phyloP scores from a whole-genome alignment of 2,888 invertebrate genomes.

The Xestia rhomboidea region DNA sequence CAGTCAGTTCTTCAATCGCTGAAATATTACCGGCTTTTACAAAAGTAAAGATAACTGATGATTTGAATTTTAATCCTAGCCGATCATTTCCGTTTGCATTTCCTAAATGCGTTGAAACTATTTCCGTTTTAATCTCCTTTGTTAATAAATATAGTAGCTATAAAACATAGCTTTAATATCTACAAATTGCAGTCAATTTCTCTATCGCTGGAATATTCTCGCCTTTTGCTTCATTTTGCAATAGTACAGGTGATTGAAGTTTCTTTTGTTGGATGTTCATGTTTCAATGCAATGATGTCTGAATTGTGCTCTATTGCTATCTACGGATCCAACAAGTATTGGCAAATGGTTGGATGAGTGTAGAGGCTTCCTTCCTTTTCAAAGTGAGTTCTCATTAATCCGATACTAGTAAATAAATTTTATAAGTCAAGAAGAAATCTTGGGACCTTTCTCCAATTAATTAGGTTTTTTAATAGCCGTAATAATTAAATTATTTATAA shows the following conservation, averaged over 20 bases:
- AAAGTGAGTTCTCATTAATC: neutral
- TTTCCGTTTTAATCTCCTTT: neutral
- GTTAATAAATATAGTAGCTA: neutral
- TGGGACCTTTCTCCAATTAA: neutral
- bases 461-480: neutral
- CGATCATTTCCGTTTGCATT: too few species aligned
- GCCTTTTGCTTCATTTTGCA: constrained; percentile 9
- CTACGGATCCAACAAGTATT: constrained; percentile 22
- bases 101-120: neutral
- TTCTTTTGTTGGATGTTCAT: constrained; percentile 33
- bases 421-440: neutral
- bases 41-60: neutral
- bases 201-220: neutral
- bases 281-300: constrained; percentile 13
- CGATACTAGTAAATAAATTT: neutral
- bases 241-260: constrained; percentile 13
- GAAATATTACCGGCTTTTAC: neutral
- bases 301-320: constrained; percentile 23
- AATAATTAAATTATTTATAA: too few species aligned
- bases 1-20: neutral
- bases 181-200: neutral
- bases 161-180: neutral
- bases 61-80: too few species aligned
- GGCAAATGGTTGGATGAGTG: constrained; percentile 20
- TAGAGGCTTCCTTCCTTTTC: neutral